These are phyloP conservation scores for Phaonia tiefii DNA, from an alignment of 2,888 invertebrate genomes.

Conservation along the genomic window DNA sequence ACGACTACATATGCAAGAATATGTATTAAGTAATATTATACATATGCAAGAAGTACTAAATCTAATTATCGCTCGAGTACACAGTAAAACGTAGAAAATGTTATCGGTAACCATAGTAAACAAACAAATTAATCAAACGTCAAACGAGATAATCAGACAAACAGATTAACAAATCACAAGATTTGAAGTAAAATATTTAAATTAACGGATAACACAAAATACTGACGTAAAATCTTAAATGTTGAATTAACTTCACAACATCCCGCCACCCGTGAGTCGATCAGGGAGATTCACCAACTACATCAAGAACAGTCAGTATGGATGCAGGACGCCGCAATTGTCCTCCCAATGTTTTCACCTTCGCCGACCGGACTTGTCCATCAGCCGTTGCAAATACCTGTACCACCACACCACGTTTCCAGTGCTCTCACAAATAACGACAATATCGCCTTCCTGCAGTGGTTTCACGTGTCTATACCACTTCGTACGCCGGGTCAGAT, in stretches of 20 bases:
- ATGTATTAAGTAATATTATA: no score
- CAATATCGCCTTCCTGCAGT: slow-evolving; percentile 49
- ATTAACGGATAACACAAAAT: no score
- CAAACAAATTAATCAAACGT: no score
- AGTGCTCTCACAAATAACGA: slow-evolving; percentile 66
- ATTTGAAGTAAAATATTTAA: no score
- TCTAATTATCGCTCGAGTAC: no score
- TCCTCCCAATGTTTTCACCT: slow-evolving; percentile 66
- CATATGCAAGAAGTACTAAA: no score
- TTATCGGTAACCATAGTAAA: no score
- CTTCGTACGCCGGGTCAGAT: neutral
- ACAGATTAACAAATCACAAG: no score
- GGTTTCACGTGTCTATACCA: slow-evolving; percentile 1
- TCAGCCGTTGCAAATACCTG: slow-evolving; percentile 64
- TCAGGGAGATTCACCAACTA: slow-evolving; percentile 44
- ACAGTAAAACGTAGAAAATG: no score
- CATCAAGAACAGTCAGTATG: slow-evolving; percentile 68
- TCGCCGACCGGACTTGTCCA: slow-evolving; percentile 68
- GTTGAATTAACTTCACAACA: neutral
- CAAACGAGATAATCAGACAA: no score
- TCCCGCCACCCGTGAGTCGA: slow-evolving; percentile 41
- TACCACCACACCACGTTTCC: slow-evolving; percentile 57
- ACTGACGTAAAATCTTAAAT: no score
- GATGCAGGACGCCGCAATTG: slow-evolving; percentile 66
- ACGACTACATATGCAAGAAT: no score